Evolutionary conservation across 1,140 invertebrate species (phyloP).

Genomic region (Ruditapes philippinarum): DNA sequence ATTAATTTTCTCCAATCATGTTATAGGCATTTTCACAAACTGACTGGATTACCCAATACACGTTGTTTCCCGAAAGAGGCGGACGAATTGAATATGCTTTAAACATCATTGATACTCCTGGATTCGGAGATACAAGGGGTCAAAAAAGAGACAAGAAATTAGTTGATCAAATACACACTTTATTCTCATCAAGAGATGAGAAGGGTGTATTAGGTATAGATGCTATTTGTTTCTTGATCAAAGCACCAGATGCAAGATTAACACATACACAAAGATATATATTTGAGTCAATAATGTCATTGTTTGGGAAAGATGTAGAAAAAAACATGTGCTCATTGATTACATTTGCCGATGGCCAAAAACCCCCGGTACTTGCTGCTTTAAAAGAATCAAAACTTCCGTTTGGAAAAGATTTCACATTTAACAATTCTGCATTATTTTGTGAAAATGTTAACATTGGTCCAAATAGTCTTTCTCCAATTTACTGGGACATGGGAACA

Average conservation of each 20-base stretch:
- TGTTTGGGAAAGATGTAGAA: conserved; percentile 77
- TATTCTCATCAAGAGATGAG: conserved; percentile 58
- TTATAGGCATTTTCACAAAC: conserved; percentile 69
- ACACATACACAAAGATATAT: conserved; percentile 71
- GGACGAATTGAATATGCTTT: conserved; percentile 22
- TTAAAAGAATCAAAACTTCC: conserved; percentile 66
- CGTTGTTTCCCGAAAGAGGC: conserved; percentile 34
- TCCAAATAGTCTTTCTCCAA: neutral
- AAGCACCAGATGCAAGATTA: conserved; percentile 67
- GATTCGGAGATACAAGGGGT: conserved; percentile 73
- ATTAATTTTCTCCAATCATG: too few species aligned
- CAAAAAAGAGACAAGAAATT: conserved; percentile 69
- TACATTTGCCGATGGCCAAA: conserved; percentile 74
- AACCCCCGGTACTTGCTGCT: conserved; percentile 67
- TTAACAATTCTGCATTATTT: conserved; percentile 72
- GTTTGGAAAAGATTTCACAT: conserved; percentile 50
- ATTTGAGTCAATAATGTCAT: conserved; percentile 71
- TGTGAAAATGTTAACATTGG: conserved; percentile 4
- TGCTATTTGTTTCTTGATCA: conserved; percentile 70
- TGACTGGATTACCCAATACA: conserved; percentile 70
- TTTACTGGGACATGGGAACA: conserved; percentile 72
- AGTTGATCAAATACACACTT: conserved; percentile 70
- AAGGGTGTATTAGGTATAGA: conserved; percentile 72
- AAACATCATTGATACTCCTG: conserved; percentile 67
- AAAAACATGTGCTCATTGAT: conserved; percentile 73